phyloP scores from a whole-genome alignment of 1,140 invertebrate species.

The Drosophila neocordata region DNA sequence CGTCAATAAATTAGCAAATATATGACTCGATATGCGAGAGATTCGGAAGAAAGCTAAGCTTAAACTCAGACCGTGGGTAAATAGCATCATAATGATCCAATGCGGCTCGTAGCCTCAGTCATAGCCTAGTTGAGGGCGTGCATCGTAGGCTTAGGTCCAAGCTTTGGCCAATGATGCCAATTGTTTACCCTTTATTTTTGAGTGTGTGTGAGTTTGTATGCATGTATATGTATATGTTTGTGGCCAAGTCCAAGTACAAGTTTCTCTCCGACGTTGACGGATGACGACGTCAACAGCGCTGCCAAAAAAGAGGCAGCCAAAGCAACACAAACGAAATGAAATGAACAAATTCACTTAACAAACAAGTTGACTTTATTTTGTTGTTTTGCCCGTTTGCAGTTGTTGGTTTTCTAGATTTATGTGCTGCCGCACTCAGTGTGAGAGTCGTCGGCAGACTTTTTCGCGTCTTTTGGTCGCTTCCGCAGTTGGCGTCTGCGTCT shows the following conservation, averaged over 20 bases:
- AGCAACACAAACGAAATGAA: slow-evolving; percentile 24
- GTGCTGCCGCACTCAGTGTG: slow-evolving; percentile 35
- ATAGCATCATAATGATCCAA: slow-evolving; percentile 17
- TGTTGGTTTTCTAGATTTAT: slow-evolving; percentile 68
- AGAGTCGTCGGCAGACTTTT: slow-evolving; percentile 46
- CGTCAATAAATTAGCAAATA: slow-evolving; percentile 78
- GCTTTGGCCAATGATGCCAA: slow-evolving; percentile 68
- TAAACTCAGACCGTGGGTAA: slow-evolving; percentile 40
- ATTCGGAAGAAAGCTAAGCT: slow-evolving; percentile 61
- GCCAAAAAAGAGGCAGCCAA: slow-evolving; percentile 62
- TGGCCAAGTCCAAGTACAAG: slow-evolving; percentile 61
- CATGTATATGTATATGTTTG: slow-evolving; percentile 27
- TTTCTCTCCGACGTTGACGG: slow-evolving; percentile 56
- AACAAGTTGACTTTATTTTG: slow-evolving; percentile 79
- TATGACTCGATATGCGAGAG: slow-evolving; percentile 57
- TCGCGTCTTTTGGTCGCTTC: slow-evolving; percentile 60
- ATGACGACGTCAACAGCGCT: slow-evolving; percentile 33
- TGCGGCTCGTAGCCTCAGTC: too few relatives aligned
- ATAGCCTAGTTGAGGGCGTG: slow-evolving; percentile 53
- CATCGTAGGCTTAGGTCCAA: slow-evolving; percentile 29
- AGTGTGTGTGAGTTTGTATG: slow-evolving; percentile 16
- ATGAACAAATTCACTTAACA: slow-evolving; percentile 79
- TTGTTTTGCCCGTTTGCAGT: slow-evolving; percentile 18
- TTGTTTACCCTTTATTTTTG: slow-evolving; percentile 49
- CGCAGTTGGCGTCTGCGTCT: slow-evolving; percentile 35